A percentile compares a stretch with the other conserved stretches of the same genome.
phyloP scores from a whole-genome alignment of 2,797 vertebrate species.

The Micromesistius poutassou region DNA sequence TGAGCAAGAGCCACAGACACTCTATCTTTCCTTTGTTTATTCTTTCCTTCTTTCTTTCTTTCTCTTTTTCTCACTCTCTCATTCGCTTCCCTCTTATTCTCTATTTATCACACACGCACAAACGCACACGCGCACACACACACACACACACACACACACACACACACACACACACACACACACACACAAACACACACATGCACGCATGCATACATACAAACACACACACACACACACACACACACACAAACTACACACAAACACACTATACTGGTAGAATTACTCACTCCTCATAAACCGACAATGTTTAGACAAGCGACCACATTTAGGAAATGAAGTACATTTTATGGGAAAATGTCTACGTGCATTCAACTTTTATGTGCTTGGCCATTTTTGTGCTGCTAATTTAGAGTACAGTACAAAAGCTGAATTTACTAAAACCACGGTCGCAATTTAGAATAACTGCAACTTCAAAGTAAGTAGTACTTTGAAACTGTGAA shows the following conservation, averaged over 20 bases:
- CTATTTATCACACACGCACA: slow-evolving; percentile 5
- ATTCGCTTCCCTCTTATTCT: background rate
- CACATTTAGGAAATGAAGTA: slow-evolving; percentile 69
- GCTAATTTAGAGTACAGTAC: background rate
- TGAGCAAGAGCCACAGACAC: background rate
- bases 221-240: slow-evolving; percentile 31
- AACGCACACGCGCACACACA: slow-evolving; percentile 10
- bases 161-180: slow-evolving; percentile 16
- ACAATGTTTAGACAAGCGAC: slow-evolving; percentile 66
- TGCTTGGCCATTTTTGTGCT: background rate
- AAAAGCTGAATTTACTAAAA: background rate
- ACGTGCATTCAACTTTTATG: background rate
- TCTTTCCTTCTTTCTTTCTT: background rate
- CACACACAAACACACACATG: slow-evolving; percentile 16
- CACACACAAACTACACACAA: slow-evolving; percentile 40
- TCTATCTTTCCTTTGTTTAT: background rate
- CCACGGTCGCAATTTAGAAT: background rate
- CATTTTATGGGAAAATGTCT: slow-evolving; percentile 2
- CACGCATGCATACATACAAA: background rate
- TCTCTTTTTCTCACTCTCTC: background rate
- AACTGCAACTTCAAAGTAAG: too few relatives aligned
- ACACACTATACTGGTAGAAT: slow-evolving; percentile 21
- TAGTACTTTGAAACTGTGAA: too few relatives aligned
- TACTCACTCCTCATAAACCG: slow-evolving; percentile 54
- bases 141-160: slow-evolving; percentile 14